Conservation (phyloP, 2,113 vertebrate genomes). For the Jacana jacana region DNA sequence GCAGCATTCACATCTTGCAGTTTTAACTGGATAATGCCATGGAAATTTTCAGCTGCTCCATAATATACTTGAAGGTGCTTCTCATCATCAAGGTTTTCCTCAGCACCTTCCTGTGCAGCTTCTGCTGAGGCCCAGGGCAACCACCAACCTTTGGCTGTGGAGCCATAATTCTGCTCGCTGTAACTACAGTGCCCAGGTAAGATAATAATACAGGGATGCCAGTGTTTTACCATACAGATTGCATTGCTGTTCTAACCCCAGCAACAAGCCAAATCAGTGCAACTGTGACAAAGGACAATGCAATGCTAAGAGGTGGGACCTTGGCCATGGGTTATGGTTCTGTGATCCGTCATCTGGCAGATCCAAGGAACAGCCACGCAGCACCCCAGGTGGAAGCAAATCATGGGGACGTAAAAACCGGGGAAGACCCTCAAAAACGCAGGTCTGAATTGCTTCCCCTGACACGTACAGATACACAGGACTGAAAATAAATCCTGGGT, state of each 20-base stretch:
- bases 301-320: not conserved
- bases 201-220: not conserved
- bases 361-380: not conserved
- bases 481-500: not conserved
- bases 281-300: not conserved
- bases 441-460: not conserved
- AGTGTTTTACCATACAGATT: not conserved
- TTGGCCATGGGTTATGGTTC: not conserved
- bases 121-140: not conserved
- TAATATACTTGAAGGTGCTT: not conserved
- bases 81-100: not conserved
- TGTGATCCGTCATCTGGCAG: not conserved
- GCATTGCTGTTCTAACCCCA: not conserved
- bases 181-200: not conserved
- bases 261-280: not conserved
- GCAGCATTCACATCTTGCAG: not conserved
- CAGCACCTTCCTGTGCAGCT: not conserved
- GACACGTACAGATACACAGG: not conserved
- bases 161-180: fast-evolving
- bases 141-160: not conserved
- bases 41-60: not conserved
- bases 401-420: not conserved
- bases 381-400: not conserved
- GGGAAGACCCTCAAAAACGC: not conserved
- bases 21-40: not conserved